Base-by-base conservation (phyloP, 2,888 invertebrate genomes). In the Pherbina coryleti region DNA sequence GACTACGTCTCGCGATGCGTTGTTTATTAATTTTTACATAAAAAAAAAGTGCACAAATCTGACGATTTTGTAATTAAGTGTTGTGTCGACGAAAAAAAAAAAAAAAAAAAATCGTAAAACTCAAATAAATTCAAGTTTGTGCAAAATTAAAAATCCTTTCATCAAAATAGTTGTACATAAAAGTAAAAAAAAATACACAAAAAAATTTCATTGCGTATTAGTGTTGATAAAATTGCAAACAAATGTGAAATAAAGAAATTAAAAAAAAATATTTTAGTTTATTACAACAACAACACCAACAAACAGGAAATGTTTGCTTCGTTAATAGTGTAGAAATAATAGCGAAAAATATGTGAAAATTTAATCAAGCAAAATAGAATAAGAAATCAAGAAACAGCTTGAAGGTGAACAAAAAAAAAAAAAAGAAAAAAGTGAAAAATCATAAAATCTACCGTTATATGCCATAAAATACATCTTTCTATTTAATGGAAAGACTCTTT, bases 291-390 rank as follows among this genome's bases (percentile, higher is more conserved):
- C 3, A 49, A 19, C 34, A 74, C n/a, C n/a, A 66, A 53, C 28
- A 34, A 22, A 66, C 19, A 51, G 64, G 57, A 49, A 66, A 22
- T 66, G 51, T 51, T 37, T 57, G 75, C 19, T 75, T 69, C 69
- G 75, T 75, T 75, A 57, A 67, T 60, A 75, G 53, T 75, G 75
- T 11, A 75, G 69, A 67, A 74, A 74, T 64, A 49, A 49, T 22
- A 31, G 19, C 19, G 31, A 64, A 57, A 57, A 57, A 14, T 9
- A 57, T 19, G 22, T 31, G 34, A n/a, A 31, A 71, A 57, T 31
- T 19, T 11, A 31, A 72, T 14, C 17, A 31, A 19, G 25, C 25
- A 17, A 9, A 49, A 19, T 28, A 22, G 19, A 19, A 22, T 3
- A 31, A 57, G 19, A 57, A 57, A 57, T 57, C 22, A 5, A 70